Base-by-base conservation (phyloP, 2,797 vertebrate genomes). In the Notamacropus eugenii region DNA sequence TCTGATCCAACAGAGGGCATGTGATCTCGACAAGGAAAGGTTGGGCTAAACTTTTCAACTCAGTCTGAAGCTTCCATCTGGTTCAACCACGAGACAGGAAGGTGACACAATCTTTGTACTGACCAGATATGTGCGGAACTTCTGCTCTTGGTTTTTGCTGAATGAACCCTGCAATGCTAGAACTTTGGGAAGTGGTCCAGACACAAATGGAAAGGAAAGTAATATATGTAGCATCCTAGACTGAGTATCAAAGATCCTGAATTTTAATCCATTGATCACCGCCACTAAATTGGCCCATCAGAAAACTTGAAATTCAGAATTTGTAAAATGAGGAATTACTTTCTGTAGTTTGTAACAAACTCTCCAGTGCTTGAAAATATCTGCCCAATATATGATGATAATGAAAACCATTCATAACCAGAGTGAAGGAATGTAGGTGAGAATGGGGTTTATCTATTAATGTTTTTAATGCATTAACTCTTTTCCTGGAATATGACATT, bases 61-160 rank as follows among this genome's bases (percentile, higher is more conserved):
- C 93, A 92, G 93, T 59, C 94, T 92, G 95, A 96, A 92, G 62
- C 12, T 96, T 96, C 97, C 96, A 92, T 98, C 96, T 96, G 95
- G 74, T 94, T 94, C 95, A 93, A 92, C 12, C 91, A 54, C 54
- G 0, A 0, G 90, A 95, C 94, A 29, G 46, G 0, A 0, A 94
- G 31, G 54, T 50, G 74, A 0, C 0, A 52, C 87, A 34, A 57
- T 91, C 96, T 87, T 92, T 0, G 0, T 74, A n/a, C 87, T 0
- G 3, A 0, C 0, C 91, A 0, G 34, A 2, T 82, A 82, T 4
- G 50, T 74, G 50, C 27, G 91, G 5, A 0, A 0, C 34, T 97
- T 34, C 40, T 24, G n/a, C 67, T 82, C 22, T 40, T 46, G 67
- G 19, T 82, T 40, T 82, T 82, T 46, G 67, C 22, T 82, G 67